phyloP scores from a whole-genome alignment of 2,797 vertebrate species.

The Brachymystax lenok region DNA sequence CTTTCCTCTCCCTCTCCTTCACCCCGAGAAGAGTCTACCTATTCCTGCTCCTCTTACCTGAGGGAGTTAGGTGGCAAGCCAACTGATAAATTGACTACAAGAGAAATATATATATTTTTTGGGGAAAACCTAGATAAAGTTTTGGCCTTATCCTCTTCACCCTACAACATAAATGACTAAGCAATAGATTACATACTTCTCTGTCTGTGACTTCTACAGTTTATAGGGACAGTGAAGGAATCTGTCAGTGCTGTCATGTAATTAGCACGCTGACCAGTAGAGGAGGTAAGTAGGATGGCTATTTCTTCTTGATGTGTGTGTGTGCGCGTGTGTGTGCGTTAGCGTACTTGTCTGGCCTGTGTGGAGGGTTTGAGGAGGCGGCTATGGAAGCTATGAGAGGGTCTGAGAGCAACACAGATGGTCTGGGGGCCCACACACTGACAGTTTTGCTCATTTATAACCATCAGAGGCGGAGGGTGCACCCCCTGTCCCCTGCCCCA shows the following conservation, averaged over 20 bases:
- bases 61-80: slow-evolving; percentile 71
- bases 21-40: slow-evolving; percentile 62
- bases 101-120: slow-evolving; percentile 75
- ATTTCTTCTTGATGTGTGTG: slow-evolving; percentile 1
- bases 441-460: slow-evolving; percentile 71
- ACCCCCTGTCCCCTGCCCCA: slow-evolving; percentile 23
- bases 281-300: slow-evolving; percentile 19
- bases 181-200: slow-evolving; percentile 68
- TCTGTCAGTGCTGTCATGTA: slow-evolving; percentile 7
- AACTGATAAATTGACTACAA: slow-evolving; percentile 77
- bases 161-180: slow-evolving; percentile 75
- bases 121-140: slow-evolving; percentile 76
- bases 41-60: slow-evolving; percentile 70
- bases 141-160: slow-evolving; percentile 61
- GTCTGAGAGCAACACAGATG: slow-evolving; percentile 72
- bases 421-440: slow-evolving; percentile 56
- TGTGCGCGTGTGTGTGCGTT: background rate
- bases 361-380: background rate
- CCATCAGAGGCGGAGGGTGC: slow-evolving; percentile 58
- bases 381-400: slow-evolving; percentile 32
- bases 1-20: slow-evolving; percentile 64
- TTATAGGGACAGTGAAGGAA: slow-evolving; percentile 3
- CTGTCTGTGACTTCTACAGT: background rate
- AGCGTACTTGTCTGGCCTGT: background rate
- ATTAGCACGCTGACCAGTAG: slow-evolving; percentile 14